Base-by-base conservation (phyloP, 2,888 invertebrate genomes). In the Trachelus tabidus region DNA sequence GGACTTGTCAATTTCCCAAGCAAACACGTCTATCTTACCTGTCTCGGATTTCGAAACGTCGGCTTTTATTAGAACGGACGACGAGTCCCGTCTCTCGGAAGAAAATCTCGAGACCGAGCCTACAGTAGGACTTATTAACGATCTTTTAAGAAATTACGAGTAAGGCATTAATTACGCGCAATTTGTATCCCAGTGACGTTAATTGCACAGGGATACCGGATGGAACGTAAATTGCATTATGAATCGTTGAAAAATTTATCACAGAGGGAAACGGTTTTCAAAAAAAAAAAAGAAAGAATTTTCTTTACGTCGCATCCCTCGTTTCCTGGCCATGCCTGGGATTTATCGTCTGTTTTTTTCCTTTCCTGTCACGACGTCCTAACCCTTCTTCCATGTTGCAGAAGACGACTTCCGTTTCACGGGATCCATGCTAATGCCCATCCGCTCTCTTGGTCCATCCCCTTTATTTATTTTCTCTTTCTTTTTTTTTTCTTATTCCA, bases 1-100 rank as follows among this genome's bases (percentile, higher is more conserved):
- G 75, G 75, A 78, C 75, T 78, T 78, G 75, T 78, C 78, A 78
- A 75, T 78, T 69, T 69, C 69, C 34, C 69, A 69, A 75, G 69
- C 56, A 78, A 78, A 78, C 77, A 33, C 30, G 75, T 31, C 33
- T 30, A 30, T 33, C 34, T 12, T 30, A 35, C 75, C 30, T 15
- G 30, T 12, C 75, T 30, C 34, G 74, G 35, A 74, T 30, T 30
- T 56, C 31, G 34, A 35, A 56, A 56, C 56, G 56, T 56, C 56
- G 56, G 56, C 56, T 23, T 56, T 56, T 56, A 56, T 56, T 23
- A 56, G 56, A 56, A 56, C 56, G 23, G 9, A 15, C 23, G 40
- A 40, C 40, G 23, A 23, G 40, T 56, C 56, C 23, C 56, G 56
- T 9, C 56, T 56, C 56, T 56, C 0, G 56, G 56, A 23, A 23